A percentile compares a stretch with the other conserved stretches of the same genome.
These are phyloP conservation scores for Pseudomyrmex cubaensis DNA, from an alignment of 1,140 invertebrate genomes.

Conservation along the genomic window DNA sequence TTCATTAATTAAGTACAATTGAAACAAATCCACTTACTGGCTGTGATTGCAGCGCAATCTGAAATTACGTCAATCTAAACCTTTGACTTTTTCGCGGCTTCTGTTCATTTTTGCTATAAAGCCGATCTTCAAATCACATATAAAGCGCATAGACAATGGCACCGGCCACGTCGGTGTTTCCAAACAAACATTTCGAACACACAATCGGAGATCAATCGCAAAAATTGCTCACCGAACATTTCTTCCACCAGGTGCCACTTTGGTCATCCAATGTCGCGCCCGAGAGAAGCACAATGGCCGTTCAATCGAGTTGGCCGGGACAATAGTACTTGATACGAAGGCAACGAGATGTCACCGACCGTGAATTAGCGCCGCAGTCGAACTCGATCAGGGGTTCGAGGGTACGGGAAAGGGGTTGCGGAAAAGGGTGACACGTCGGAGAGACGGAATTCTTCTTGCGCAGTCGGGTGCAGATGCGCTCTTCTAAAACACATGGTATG, in stretches of 20 bases:
- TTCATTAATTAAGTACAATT: not conserved
- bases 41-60: not conserved
- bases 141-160: not conserved
- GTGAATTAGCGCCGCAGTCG: conserved; percentile 81
- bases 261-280: conserved; percentile 55
- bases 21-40: not conserved
- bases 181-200: conserved; percentile 76
- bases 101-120: no score
- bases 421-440: conserved; percentile 64
- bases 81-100: not conserved
- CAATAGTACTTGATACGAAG: conserved; percentile 83
- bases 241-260: conserved; percentile 68
- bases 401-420: conserved; percentile 29
- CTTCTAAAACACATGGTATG: conserved; percentile 70
- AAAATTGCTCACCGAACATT: conserved; percentile 75
- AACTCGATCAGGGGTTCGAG: conserved; percentile 53
- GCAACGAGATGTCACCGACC: conserved; percentile 82
- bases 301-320: conserved; percentile 74
- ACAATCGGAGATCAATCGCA: conserved; percentile 52
- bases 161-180: conserved; percentile 67
- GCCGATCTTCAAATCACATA: not conserved
- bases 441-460: conserved; percentile 67
- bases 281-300: conserved; percentile 62
- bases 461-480: conserved; percentile 67
- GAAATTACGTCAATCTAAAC: not conserved